These are phyloP conservation scores for Drosophila athabasca DNA, from an alignment of 1,140 invertebrate species.

Conservation along the genomic window DNA sequence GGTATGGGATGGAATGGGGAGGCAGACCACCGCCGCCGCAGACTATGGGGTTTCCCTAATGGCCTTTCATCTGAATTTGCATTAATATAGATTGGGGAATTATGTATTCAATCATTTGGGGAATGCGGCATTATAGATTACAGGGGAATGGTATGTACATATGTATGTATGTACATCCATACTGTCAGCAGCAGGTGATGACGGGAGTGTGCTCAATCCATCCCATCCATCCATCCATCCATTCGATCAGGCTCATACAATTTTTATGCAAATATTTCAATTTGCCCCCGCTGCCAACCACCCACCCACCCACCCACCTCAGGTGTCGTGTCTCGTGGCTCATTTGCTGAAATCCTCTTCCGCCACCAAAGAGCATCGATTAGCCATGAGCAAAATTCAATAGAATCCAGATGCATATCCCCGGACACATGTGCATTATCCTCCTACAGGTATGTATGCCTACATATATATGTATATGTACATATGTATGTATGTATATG, in stretches of 20 bases:
- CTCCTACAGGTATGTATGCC: not conserved
- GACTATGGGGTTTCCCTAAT: slow-evolving; percentile 46
- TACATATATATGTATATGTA: not conserved
- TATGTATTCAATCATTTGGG: no score
- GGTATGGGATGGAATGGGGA: not conserved
- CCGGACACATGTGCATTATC: slow-evolving; percentile 8
- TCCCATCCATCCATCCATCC: no score
- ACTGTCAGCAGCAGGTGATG: no score
- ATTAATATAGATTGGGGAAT: slow-evolving; percentile 6
- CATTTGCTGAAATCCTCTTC: not conserved
- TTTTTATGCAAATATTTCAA: slow-evolving; percentile 27
- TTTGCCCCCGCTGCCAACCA: no score
- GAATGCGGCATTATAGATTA: no score
- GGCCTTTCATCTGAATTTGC: slow-evolving; percentile 31
- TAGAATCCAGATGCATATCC: slow-evolving; percentile 6
- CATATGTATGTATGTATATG: not conserved
- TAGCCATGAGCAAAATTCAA: slow-evolving; percentile 38
- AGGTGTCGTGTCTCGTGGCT: not conserved
- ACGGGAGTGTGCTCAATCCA: no score
- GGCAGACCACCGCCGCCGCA: not conserved
- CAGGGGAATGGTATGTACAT: no score
- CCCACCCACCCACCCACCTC: no score
- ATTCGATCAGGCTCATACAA: not conserved
- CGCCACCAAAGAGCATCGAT: slow-evolving; percentile 46
- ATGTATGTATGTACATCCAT: no score